A percentile compares a stretch with the other conserved stretches of the same genome.
These are phyloP conservation scores for Torymus tubicola DNA, from an alignment of 2,888 invertebrate species.

Conservation along the genomic window DNA sequence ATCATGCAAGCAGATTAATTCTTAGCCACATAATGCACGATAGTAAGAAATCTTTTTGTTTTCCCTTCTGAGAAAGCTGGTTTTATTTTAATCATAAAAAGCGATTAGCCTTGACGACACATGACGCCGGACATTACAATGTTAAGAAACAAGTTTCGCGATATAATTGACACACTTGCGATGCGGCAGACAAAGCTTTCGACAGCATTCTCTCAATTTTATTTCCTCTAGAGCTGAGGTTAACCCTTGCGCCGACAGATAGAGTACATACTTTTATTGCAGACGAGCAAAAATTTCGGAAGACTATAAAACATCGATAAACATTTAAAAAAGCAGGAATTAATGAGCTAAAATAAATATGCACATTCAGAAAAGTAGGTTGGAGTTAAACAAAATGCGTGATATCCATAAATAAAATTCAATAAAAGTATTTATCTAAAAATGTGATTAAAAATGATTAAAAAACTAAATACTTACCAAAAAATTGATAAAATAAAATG, in stretches of 20 bases:
- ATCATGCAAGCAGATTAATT: conserved; percentile 10
- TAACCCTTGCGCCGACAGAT: neutral
- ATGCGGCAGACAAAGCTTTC: conserved; percentile 38
- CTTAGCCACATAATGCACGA: conserved; percentile 4
- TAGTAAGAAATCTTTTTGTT: conserved; percentile 15
- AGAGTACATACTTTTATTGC: too few species aligned
- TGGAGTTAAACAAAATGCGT: too few species aligned
- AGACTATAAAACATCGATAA: neutral
- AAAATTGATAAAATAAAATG: too few species aligned
- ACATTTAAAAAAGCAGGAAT: neutral
- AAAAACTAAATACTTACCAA: too few species aligned
- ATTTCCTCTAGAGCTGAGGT: neutral
- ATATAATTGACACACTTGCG: conserved; percentile 43
- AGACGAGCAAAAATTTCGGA: too few species aligned
- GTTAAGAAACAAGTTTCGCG: conserved; percentile 10
- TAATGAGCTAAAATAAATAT: neutral
- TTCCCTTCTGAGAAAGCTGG: conserved; percentile 18
- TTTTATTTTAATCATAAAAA: conserved; percentile 16
- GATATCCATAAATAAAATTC: too few species aligned
- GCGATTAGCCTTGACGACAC: conserved; percentile 22
- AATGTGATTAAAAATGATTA: too few species aligned
- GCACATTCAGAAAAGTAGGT: neutral
- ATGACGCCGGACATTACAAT: neutral
- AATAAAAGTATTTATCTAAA: too few species aligned
- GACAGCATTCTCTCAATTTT: neutral